phyloP scores from a whole-genome alignment of 2,113 vertebrate species.

The Heteronetta atricapilla region DNA sequence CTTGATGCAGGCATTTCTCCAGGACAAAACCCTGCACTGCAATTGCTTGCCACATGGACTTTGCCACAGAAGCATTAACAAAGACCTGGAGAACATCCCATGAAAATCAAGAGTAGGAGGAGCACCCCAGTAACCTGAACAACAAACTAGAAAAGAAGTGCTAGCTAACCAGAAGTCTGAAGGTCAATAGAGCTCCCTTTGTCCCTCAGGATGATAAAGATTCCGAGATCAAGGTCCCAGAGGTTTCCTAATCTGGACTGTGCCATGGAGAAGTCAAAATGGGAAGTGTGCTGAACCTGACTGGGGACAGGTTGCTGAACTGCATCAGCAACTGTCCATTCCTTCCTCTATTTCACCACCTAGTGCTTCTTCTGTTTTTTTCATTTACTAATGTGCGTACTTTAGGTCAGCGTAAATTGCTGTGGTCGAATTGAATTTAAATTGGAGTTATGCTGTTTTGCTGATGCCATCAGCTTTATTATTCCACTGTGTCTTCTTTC shows the following conservation, averaged over 20 bases:
- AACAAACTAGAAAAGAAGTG: not conserved
- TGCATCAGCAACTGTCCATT: not conserved
- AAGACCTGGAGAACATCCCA: not conserved
- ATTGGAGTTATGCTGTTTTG: not conserved
- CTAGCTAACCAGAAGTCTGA: not conserved
- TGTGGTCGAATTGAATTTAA: not conserved
- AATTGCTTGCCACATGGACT: not conserved
- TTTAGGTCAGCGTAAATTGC: not conserved
- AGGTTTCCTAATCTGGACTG: not conserved
- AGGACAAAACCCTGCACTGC: rapidly evolving
- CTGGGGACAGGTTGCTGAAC: not conserved
- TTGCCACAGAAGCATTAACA: not conserved
- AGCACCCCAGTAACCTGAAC: not conserved
- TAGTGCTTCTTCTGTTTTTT: not conserved
- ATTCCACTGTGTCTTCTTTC: not conserved
- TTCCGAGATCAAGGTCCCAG: not conserved
- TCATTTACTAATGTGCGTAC: not conserved
- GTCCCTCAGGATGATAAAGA: not conserved
- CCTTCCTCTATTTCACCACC: not conserved
- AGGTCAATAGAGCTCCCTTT: not conserved
- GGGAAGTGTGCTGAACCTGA: not conserved
- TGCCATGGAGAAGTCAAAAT: not conserved
- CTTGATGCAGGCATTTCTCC: rapidly evolving
- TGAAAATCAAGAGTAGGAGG: not conserved
- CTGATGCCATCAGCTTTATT: not conserved